Evolutionary conservation across 2,888 invertebrate genomes (phyloP).

Genomic region (Microplitis manilae): DNA sequence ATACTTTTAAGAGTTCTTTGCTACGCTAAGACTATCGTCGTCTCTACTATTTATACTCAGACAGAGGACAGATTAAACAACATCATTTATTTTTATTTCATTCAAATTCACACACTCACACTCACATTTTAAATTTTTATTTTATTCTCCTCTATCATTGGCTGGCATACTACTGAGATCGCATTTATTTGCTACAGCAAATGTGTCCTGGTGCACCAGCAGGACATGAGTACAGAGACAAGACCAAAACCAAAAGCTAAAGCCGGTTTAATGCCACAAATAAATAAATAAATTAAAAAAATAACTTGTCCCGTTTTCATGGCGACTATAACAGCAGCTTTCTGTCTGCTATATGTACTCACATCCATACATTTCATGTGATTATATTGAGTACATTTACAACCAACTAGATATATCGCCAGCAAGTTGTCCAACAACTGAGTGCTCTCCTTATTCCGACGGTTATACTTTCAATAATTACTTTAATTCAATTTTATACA

Average conservation of each 20-base stretch:
- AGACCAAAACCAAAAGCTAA: conserved; percentile 43
- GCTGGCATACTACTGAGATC: neutral
- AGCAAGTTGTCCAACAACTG: no score
- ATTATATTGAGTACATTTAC: neutral
- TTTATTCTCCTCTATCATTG: neutral
- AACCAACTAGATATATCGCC: no score
- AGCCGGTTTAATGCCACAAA: conserved; percentile 44
- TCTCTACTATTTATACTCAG: neutral
- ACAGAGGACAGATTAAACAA: neutral
- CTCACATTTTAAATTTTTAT: neutral
- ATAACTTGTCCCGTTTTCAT: conserved; percentile 50
- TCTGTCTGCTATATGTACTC: conserved; percentile 50
- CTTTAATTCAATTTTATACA: no score
- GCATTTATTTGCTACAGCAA: neutral
- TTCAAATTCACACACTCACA: neutral
- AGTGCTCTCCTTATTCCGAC: no score
- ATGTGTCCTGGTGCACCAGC: conserved; percentile 16
- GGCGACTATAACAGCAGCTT: conserved; percentile 44
- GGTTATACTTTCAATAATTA: no score
- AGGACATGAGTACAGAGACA: conserved; percentile 21
- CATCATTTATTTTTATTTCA: neutral
- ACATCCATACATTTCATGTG: conserved; percentile 53
- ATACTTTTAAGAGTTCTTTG: neutral
- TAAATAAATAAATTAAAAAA: conserved; percentile 45
- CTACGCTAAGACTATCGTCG: neutral